These are phyloP conservation scores for Enteromius mattozi DNA, from an alignment of 2,797 vertebrate species.

Conservation along the genomic window DNA sequence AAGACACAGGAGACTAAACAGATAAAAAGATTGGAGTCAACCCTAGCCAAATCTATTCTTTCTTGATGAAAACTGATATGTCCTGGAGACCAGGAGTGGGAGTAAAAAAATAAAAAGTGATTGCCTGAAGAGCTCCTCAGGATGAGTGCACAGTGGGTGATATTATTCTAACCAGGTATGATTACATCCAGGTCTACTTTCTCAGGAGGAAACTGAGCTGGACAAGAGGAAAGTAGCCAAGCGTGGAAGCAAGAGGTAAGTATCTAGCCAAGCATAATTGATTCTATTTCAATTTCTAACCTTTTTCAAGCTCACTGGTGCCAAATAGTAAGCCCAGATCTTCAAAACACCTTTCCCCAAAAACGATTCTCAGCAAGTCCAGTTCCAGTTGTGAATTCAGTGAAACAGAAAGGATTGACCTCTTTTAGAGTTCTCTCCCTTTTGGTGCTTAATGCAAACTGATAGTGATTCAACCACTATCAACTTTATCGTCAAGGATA, in stretches of 20 bases:
- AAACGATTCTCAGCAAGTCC: neutral
- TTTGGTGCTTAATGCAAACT: neutral
- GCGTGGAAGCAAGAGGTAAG: slow-evolving; percentile 17
- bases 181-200: slow-evolving; percentile 35
- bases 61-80: slow-evolving; percentile 50
- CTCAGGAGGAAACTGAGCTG: slow-evolving; percentile 25
- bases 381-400: neutral
- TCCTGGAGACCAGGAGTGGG: slow-evolving; percentile 32
- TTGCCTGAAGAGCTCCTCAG: slow-evolving; percentile 29
- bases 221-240: slow-evolving; percentile 21
- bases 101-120: slow-evolving; percentile 54
- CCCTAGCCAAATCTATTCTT: slow-evolving; percentile 28
- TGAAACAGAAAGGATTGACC: neutral
- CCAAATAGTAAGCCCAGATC: neutral
- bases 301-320: neutral
- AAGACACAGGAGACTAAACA: slow-evolving; percentile 31
- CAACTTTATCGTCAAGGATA: neutral
- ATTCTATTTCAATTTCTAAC: slow-evolving; percentile 31
- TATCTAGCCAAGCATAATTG: slow-evolving; percentile 24
- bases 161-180: slow-evolving; percentile 54
- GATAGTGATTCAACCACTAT: neutral
- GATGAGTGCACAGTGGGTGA: slow-evolving; percentile 39
- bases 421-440: neutral
- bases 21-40: slow-evolving; percentile 31
- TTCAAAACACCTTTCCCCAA: neutral